Percentiles rank a stretch among this genome's conserved stretches.
Conservation (phyloP, 1,140 invertebrate genomes). For the Adelges cooleyi region DNA sequence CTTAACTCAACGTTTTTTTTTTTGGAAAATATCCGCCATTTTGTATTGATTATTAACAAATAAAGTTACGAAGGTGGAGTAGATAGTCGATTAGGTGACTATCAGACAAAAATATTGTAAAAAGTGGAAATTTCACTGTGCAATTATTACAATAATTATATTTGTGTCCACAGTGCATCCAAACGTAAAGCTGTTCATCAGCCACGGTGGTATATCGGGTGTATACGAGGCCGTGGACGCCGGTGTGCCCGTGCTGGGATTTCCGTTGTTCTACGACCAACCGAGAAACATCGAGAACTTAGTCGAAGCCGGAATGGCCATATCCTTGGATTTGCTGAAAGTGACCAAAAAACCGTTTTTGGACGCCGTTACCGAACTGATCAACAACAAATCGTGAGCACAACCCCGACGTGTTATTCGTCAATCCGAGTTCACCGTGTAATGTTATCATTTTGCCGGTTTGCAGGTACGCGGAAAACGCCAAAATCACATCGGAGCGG, state of each 20-base stretch:
- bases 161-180: slow-evolving; percentile 36
- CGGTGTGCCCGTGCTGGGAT: slow-evolving; percentile 41
- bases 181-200: slow-evolving; percentile 41
- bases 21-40: too few species aligned
- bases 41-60: too few species aligned
- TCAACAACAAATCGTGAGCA: slow-evolving; percentile 6
- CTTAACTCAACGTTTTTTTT: too few species aligned
- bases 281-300: slow-evolving; percentile 39
- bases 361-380: slow-evolving; percentile 29
- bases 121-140: too few species aligned
- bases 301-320: slow-evolving; percentile 36
- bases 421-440: too few species aligned
- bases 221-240: slow-evolving; percentile 43
- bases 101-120: too few species aligned
- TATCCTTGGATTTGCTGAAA: slow-evolving; percentile 35
- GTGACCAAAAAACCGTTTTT: slow-evolving; percentile 34
- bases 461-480: slow-evolving; percentile 27
- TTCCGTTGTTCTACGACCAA: slow-evolving; percentile 42
- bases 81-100: too few species aligned
- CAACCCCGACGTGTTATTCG: too few species aligned
- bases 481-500: not conserved
- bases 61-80: too few species aligned
- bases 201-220: slow-evolving; percentile 43
- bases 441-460: slow-evolving; percentile 26
- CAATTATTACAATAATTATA: too few species aligned